Evolutionary conservation across 2,797 vertebrate genomes (phyloP).

Genomic region (Lepidocolaptes lacrymiger): DNA sequence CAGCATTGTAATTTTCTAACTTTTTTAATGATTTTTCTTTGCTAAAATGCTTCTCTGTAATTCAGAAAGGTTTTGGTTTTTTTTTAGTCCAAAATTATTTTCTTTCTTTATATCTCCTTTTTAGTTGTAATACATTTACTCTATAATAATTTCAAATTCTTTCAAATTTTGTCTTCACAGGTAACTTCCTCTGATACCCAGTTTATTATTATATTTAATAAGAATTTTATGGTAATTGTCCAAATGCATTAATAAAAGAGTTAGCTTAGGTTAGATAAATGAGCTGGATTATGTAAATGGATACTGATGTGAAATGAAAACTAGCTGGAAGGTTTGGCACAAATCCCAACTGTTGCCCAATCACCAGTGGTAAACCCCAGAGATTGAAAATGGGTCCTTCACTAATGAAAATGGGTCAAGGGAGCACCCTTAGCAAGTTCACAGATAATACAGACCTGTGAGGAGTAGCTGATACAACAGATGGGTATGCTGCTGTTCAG

Average conservation of each 20-base stretch:
- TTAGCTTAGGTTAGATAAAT: not conserved
- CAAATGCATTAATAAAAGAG: not conserved
- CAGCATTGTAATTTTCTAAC: not conserved
- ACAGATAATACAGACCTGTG: not conserved
- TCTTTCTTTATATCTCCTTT: not conserved
- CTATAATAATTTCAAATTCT: not conserved
- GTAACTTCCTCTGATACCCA: not conserved
- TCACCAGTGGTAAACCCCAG: not conserved
- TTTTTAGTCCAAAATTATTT: not conserved
- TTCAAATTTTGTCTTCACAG: not conserved
- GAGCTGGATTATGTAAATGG: not conserved
- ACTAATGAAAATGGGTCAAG: not conserved
- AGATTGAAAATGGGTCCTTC: rapidly evolving
- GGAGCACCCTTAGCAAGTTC: not conserved
- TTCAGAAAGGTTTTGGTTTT: not conserved
- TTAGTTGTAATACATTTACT: not conserved
- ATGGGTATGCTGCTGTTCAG: not conserved
- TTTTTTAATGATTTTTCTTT: not conserved
- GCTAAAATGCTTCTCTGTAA: not conserved
- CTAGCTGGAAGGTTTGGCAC: not conserved
- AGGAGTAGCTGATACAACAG: not conserved
- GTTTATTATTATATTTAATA: not conserved
- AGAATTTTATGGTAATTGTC: not conserved
- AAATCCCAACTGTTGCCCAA: not conserved
- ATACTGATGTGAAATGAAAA: not conserved